Base-by-base conservation (phyloP, 30 jellyfish, hydroid and myxozoan genomes). In the Chironex yamaguchii region DNA sequence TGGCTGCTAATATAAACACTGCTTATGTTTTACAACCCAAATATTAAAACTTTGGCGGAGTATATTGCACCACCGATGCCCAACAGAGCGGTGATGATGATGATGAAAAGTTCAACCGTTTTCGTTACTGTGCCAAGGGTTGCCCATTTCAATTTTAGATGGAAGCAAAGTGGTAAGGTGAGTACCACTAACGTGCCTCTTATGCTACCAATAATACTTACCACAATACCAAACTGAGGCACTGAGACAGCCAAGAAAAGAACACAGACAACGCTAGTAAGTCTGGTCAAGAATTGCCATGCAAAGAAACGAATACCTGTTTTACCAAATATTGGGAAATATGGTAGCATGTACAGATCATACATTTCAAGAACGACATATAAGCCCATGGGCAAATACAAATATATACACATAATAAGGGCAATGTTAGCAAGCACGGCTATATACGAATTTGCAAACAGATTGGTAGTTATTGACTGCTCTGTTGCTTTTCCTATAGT, bases 291-390 rank as follows among this genome's bases (percentile, higher is more conserved):
- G 34, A 80, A 26, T 28, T 67, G 75, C 97, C 97, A 89, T 25
- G 29, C 67, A 25, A 3, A 12, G 0, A 13, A 24, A 20, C 82
- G 32, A 14, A 27, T 49, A n/a, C 29, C 49, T 23, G 34, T 33
- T 20, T 36, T 51, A 14, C 52, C 58, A 58, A 82, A 81, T 32
- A 67, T 20, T 3, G 76, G 13, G 23, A 82, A 33, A 13, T 29
- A 17, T 1, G 97, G 97, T 21, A 81, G 77, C 22, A 89, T 21
- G 50, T 52, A 49, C 13, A 21, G 22, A 74, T 89, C 97, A 21
- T 72, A 30, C 97, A 89, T 89, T 29, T 89, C 91, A 20, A 89
- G 71, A 36, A 89, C 94, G 49, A 89, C 97, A 62, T 81, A 89
- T 32, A 89, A 49, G 32, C 97, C 67, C 33, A 82, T 68, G 13